Evolutionary conservation across 2,888 invertebrate species (phyloP).

Genomic region (Zhengitettix transpicula): DNA sequence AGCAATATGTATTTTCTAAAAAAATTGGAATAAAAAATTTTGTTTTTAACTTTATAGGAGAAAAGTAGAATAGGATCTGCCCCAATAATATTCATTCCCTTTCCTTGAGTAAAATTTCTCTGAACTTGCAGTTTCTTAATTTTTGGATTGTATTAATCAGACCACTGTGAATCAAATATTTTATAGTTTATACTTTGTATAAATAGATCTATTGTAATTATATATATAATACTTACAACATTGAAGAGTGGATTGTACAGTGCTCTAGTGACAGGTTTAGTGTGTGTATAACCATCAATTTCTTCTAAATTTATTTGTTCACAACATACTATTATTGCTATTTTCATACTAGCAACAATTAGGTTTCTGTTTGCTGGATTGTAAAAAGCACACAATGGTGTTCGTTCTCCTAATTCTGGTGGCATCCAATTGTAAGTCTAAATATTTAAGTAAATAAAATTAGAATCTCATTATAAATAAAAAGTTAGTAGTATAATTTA

Average conservation of each 20-base stretch:
- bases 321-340: constrained; percentile 36
- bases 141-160: too few species aligned
- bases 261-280: constrained; percentile 47
- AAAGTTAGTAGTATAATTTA: too few species aligned
- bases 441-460: neutral
- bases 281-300: constrained; percentile 58
- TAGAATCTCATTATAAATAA: too few species aligned
- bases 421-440: constrained; percentile 51
- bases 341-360: constrained; percentile 44
- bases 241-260: constrained; percentile 62
- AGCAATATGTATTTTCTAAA: too few species aligned
- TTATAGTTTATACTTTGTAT: too few species aligned
- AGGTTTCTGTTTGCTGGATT: constrained; percentile 47
- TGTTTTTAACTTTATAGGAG: too few species aligned
- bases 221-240: constrained; percentile 22
- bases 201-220: neutral
- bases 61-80: too few species aligned
- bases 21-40: too few species aligned
- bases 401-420: constrained; percentile 41
- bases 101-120: too few species aligned
- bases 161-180: too few species aligned
- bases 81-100: too few species aligned
- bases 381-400: constrained; percentile 35
- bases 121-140: too few species aligned
- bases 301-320: constrained; percentile 33